A percentile compares a stretch with the other conserved stretches of the same genome.
These are phyloP conservation scores for Myathropa florea DNA, from an alignment of 2,888 invertebrate genomes.

Conservation along the genomic window DNA sequence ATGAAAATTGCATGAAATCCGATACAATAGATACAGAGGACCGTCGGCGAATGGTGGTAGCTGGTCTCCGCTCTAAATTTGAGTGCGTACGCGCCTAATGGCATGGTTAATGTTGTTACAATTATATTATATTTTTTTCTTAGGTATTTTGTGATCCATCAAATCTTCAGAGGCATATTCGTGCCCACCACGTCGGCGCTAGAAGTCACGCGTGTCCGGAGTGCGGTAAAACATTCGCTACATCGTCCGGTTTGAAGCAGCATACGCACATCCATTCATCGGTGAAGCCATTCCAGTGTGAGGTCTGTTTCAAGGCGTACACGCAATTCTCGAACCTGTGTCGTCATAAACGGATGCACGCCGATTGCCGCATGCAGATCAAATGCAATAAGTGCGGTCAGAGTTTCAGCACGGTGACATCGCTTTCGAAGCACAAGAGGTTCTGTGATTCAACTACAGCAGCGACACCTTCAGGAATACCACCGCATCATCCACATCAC, in stretches of 20 bases:
- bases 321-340: slow-evolving; percentile 99
- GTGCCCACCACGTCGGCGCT: slow-evolving; percentile 96
- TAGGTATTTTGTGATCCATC: slow-evolving; percentile 98
- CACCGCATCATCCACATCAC: slow-evolving; percentile 75
- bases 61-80: slow-evolving; percentile 69
- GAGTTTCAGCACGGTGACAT: slow-evolving; percentile 94
- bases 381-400: slow-evolving; percentile 97
- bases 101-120: slow-evolving; percentile 64
- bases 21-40: slow-evolving; percentile 52
- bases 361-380: slow-evolving; percentile 95
- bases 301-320: slow-evolving; percentile 98
- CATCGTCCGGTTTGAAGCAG: slow-evolving; percentile 98
- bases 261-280: slow-evolving; percentile 99
- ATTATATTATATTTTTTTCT: slow-evolving; percentile 76
- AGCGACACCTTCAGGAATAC: slow-evolving; percentile 81
- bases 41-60: slow-evolving; percentile 64
- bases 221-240: slow-evolving; percentile 99
- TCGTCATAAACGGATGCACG: slow-evolving; percentile 99
- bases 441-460: slow-evolving; percentile 92
- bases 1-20: slow-evolving; percentile 71
- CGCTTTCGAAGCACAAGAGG: slow-evolving; percentile 96
- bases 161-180: slow-evolving; percentile 97
- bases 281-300: slow-evolving; percentile 98
- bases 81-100: slow-evolving; percentile 56
- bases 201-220: slow-evolving; percentile 98